Conservation (phyloP, 2,113 vertebrate genomes). For the Callipepla squamata region DNA sequence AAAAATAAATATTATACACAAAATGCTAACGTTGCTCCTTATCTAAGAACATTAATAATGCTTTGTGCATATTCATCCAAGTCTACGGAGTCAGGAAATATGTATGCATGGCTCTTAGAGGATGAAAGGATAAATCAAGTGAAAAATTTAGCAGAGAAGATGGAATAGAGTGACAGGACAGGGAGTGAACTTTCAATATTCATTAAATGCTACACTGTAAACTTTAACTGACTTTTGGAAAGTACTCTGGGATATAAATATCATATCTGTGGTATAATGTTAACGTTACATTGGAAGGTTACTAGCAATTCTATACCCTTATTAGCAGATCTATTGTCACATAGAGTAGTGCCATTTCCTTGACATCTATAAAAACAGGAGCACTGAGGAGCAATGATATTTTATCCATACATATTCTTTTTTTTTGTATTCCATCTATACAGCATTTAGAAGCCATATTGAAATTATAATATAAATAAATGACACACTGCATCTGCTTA, state of each 20-base stretch:
- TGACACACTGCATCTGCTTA: background rate
- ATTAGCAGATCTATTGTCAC: background rate
- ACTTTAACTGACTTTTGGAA: background rate
- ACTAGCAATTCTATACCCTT: background rate
- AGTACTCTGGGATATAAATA: background rate
- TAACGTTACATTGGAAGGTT: background rate
- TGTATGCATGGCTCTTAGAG: background rate
- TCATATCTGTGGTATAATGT: too few relatives aligned
- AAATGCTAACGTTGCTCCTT: background rate
- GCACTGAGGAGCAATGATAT: background rate
- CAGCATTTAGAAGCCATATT: background rate
- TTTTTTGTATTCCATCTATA: background rate
- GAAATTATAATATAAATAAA: background rate
- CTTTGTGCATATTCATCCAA: background rate
- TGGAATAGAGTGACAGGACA: background rate
- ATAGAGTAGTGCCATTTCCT: background rate
- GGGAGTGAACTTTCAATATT: background rate
- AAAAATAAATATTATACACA: constrained; percentile 14
- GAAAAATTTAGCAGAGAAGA: background rate
- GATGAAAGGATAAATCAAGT: background rate
- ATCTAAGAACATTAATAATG: background rate
- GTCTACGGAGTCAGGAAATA: background rate
- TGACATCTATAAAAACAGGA: background rate
- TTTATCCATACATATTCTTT: background rate
- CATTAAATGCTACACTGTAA: background rate